A percentile compares a stretch with the other conserved stretches of the same genome.
Conservation (phyloP, 2,113 vertebrate genomes). For the Ceuthmochares aereus region DNA sequence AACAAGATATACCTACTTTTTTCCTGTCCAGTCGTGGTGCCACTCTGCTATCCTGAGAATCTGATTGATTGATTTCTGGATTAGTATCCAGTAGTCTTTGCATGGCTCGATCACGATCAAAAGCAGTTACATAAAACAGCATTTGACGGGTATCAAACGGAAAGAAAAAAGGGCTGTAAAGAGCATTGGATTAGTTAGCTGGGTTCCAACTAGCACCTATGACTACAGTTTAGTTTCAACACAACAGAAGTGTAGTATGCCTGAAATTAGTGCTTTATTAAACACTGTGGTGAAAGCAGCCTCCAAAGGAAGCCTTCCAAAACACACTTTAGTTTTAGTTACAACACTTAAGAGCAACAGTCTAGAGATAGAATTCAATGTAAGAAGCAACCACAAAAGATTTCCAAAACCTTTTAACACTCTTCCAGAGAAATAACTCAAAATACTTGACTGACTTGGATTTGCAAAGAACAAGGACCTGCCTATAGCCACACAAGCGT, state of each 20-base stretch:
- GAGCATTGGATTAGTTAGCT: conserved; percentile 19
- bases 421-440: background rate
- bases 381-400: background rate
- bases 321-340: background rate
- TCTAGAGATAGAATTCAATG: background rate
- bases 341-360: background rate
- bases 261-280: background rate
- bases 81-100: conserved; percentile 97
- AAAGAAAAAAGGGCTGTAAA: conserved; percentile 96
- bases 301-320: background rate
- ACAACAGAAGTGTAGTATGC: accelerated
- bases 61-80: conserved; percentile 98
- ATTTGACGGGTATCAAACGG: conserved; percentile 99
- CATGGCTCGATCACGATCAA: conserved; percentile 98
- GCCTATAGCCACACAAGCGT: background rate
- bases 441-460: background rate
- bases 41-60: conserved; percentile 98
- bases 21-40: conserved; percentile 97
- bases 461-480: background rate
- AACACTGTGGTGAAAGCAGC: background rate
- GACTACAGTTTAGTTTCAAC: background rate
- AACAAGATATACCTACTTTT: conserved; percentile 83
- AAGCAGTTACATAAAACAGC: conserved; percentile 99
- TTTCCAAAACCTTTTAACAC: background rate
- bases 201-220: background rate